Conservation (phyloP, 2,888 invertebrate species). For the Protonemura montana region DNA sequence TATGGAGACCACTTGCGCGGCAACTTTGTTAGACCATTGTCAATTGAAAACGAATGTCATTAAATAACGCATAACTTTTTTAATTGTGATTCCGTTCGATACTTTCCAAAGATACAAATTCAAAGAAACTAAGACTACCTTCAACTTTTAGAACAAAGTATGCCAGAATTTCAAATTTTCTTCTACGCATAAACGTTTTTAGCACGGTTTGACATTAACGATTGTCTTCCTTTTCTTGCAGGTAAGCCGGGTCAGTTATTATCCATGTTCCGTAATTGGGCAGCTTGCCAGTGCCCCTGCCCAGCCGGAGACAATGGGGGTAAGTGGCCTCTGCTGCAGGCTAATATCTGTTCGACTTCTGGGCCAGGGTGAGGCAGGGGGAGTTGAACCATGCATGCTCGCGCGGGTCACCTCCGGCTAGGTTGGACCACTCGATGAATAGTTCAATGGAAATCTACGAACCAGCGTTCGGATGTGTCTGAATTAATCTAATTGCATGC, state of each 20-base stretch:
- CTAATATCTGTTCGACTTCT: background rate
- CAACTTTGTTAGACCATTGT: too few species aligned
- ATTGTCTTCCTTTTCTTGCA: background rate
- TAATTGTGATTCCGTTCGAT: too few species aligned
- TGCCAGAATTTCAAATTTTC: too few species aligned
- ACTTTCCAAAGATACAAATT: too few species aligned
- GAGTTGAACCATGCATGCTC: background rate
- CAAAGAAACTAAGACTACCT: too few species aligned
- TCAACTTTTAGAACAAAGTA: too few species aligned
- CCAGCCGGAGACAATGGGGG: background rate
- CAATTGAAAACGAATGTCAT: too few species aligned
- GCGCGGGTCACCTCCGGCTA: background rate
- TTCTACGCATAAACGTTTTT: too few species aligned
- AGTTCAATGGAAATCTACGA: background rate
- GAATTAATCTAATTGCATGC: background rate
- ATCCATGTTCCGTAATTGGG: conserved; percentile 17
- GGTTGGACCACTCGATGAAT: background rate
- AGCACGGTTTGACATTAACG: background rate
- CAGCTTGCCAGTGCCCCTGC: background rate
- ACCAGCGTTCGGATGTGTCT: background rate
- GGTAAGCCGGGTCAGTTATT: conserved; percentile 29
- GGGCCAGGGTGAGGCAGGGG: background rate
- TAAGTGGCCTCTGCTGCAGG: background rate
- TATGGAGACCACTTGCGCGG: too few species aligned
- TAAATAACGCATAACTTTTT: too few species aligned